These are phyloP conservation scores for Alexandromys fortis DNA, from an alignment of 2,113 vertebrate species.

Conservation along the genomic window DNA sequence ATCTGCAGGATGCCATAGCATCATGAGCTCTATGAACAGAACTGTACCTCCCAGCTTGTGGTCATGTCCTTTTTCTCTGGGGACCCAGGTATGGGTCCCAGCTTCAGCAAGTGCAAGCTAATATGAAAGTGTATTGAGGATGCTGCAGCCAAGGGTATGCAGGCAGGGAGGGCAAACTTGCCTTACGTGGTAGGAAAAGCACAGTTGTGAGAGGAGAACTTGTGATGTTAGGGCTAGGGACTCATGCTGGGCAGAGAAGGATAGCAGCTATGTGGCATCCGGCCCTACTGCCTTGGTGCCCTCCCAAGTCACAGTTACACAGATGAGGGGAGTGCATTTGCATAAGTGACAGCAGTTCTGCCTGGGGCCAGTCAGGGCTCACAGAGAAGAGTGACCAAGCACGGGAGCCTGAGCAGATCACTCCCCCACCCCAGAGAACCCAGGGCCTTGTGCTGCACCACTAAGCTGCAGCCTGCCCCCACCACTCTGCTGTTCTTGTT, in stretches of 20 bases:
- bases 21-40: not conserved
- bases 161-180: not conserved
- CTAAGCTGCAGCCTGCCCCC: not conserved
- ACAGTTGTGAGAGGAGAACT: not conserved
- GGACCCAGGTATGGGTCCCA: not conserved
- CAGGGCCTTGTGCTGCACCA: not conserved
- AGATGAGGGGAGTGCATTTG: not conserved
- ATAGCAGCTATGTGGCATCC: not conserved
- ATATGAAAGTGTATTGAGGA: rapidly evolving
- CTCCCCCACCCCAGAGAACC: not conserved
- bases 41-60: not conserved
- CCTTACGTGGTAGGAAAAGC: rapidly evolving
- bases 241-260: not conserved
- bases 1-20: not conserved
- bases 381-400: too few species aligned
- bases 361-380: not conserved
- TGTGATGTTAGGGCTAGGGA: not conserved
- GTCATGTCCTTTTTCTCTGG: not conserved
- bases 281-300: too few species aligned
- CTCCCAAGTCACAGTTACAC: not conserved
- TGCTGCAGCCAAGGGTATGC: too few species aligned
- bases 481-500: not conserved
- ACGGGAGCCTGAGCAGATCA: not conserved
- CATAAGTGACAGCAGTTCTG: not conserved
- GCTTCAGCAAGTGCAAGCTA: not conserved